Evolutionary conservation across 2,113 vertebrate species (phyloP).

Genomic region (Sarotherodon lohbergeri): DNA sequence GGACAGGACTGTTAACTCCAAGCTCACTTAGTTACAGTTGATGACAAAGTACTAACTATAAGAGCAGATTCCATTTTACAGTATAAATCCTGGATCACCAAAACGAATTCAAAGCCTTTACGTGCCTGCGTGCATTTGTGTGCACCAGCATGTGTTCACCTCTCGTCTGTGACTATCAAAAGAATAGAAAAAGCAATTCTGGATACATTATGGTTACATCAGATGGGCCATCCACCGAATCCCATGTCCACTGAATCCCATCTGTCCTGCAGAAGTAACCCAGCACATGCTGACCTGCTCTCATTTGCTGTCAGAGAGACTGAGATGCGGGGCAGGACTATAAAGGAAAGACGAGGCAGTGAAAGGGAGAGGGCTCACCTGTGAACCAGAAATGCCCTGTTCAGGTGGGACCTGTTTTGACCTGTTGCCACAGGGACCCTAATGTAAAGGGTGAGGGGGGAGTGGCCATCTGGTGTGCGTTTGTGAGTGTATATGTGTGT

Average conservation of each 20-base stretch:
- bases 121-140: neutral
- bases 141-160: neutral
- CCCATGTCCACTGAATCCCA: slow-evolving; percentile 45
- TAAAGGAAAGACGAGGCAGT: slow-evolving; percentile 36
- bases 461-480: slow-evolving; percentile 55
- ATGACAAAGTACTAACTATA: neutral
- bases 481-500: neutral
- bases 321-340: slow-evolving; percentile 8
- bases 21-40: neutral
- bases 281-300: slow-evolving; percentile 53
- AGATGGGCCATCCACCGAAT: slow-evolving; percentile 50
- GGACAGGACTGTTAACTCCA: neutral
- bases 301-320: slow-evolving; percentile 45
- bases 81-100: neutral
- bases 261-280: slow-evolving; percentile 57
- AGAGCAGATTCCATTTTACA: neutral
- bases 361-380: slow-evolving; percentile 56
- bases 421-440: slow-evolving; percentile 63
- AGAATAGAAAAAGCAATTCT: neutral
- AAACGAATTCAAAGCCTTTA: neutral
- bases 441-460: slow-evolving; percentile 29
- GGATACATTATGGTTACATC: slow-evolving; percentile 40
- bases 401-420: slow-evolving; percentile 71
- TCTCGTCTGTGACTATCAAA: neutral
- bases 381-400: slow-evolving; percentile 55